Evolutionary conservation across 1,140 invertebrate species (phyloP), one percentile per base, ranked within the genome.

Genomic region (Anthonomus grandis): DNA sequence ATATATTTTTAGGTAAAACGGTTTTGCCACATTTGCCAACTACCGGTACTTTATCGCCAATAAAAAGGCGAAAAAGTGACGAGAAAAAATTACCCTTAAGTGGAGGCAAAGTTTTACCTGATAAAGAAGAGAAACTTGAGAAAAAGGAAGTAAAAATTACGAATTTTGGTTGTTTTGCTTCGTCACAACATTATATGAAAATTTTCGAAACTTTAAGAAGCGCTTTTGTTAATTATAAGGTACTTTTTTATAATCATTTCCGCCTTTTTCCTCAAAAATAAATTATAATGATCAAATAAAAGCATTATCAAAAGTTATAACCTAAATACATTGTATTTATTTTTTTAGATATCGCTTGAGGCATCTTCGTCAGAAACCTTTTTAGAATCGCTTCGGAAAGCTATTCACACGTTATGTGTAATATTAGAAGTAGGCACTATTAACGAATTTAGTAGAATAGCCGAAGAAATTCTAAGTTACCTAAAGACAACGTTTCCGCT

Each of bases 381-480:
- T 70, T 74, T 87, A 37, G 78, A 78, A 22, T 75, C 93, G 24
- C 70, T 95, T 17, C 78, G 81, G 53, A 81, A 82, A 9, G 75
- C 79, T 12, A 70, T 95, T 5, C 76, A 83, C 39, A 80, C 83
- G 25, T 67, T 95, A 3, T 82, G 86, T 0, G 82, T 90, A 67
- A 77, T 93, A n/a, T 72, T 93, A 21, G 88, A 92, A 77, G 76
- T 92, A 15, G 78, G 83, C 1, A 85, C 82, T 0, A 78, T 90
- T n/a, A 75, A 75, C 22, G 90, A 93, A 68, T 81, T 87, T 41
- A 84, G 84, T 1, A 77, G 79, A 51, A 80, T 89, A 52, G 84
- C 87, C 0, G 91, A 95, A 73, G 92, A 95, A 70, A 73, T 94
- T 22, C 76, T 95, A 0, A 77, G 74, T 53, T 92, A 91, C 70